Conservation (phyloP, 2,797 vertebrate species). For the Leptatherina wallacei region DNA sequence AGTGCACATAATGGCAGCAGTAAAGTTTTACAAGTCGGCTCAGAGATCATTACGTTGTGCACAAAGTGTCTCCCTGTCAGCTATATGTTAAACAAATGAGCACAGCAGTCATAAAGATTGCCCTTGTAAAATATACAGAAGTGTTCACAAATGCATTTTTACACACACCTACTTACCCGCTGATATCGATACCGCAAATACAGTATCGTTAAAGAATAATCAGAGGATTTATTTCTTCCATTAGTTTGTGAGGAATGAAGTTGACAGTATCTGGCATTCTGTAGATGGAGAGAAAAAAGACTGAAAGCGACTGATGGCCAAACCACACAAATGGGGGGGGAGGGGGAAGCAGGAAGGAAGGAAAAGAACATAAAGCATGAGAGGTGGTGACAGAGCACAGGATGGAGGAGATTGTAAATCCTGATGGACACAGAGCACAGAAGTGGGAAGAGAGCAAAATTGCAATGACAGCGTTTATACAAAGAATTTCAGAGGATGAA, state of each 20-base stretch:
- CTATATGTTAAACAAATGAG: conserved; percentile 73
- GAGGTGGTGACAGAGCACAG: conserved; percentile 27
- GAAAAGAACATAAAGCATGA: conserved; percentile 43
- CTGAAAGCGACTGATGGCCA: conserved; percentile 49
- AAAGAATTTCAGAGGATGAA: conserved; percentile 48
- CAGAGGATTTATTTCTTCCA: conserved; percentile 35
- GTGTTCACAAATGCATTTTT: conserved; percentile 32
- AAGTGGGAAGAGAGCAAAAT: conserved; percentile 46
- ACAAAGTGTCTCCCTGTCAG: conserved; percentile 66
- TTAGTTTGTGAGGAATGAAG: conserved; percentile 46
- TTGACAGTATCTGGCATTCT: conserved; percentile 49
- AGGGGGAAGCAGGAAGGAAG: conserved; percentile 10
- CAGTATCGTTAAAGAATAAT: conserved; percentile 17
- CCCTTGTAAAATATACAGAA: conserved; percentile 54
- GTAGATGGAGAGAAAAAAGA: conserved; percentile 52
- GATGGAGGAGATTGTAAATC: conserved; percentile 40
- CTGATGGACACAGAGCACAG: conserved; percentile 42
- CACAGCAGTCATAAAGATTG: conserved; percentile 60
- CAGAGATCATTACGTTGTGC: conserved; percentile 73
- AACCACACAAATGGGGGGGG: conserved; percentile 22
- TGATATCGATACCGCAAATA: conserved; percentile 26
- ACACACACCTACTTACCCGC: conserved; percentile 16
- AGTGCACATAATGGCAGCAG: conserved; percentile 77
- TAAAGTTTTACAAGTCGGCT: conserved; percentile 79
- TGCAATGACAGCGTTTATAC: conserved; percentile 45